phyloP scores from a whole-genome alignment of 2,113 vertebrate genomes.

The Epinephelus moara region DNA sequence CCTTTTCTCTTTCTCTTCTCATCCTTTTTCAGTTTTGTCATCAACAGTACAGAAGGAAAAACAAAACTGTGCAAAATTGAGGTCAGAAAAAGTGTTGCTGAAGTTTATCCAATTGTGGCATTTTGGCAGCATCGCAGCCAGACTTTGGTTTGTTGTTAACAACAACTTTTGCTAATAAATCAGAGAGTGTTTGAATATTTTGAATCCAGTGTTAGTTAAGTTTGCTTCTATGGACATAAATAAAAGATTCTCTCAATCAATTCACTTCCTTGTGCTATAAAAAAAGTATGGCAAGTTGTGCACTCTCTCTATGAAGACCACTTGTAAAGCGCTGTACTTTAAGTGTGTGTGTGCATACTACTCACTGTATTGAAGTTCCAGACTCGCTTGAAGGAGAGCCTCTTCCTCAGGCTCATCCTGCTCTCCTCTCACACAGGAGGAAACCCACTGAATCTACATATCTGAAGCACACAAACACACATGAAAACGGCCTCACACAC shows the following conservation, averaged over 20 bases:
- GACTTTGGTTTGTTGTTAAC: neutral
- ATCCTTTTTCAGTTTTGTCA: neutral
- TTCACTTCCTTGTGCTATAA: neutral
- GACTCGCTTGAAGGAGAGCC: constrained; percentile 87
- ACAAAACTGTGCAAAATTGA: neutral
- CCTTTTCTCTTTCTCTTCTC: constrained; percentile 1
- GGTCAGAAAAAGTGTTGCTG: neutral
- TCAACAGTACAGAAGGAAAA: constrained; percentile 7
- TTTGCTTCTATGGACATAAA: neutral
- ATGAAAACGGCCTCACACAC: constrained; percentile 30
- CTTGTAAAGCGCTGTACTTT: neutral
- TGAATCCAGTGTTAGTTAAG: neutral
- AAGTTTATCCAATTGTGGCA: constrained; percentile 3
- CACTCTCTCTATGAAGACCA: neutral
- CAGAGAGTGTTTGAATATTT: neutral
- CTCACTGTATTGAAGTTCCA: constrained; percentile 86
- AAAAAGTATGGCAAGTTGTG: neutral
- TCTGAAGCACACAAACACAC: constrained; percentile 56
- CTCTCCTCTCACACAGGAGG: constrained; percentile 71
- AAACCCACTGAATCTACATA: constrained; percentile 68
- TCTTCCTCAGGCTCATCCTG: constrained; percentile 87
- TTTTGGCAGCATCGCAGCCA: constrained; percentile 8
- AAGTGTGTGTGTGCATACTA: constrained; percentile 41
- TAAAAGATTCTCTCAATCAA: neutral
- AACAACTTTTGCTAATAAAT: constrained; percentile 9